Conservation (phyloP, 2,113 vertebrate species). For the Pomatostomus ruficeps region DNA sequence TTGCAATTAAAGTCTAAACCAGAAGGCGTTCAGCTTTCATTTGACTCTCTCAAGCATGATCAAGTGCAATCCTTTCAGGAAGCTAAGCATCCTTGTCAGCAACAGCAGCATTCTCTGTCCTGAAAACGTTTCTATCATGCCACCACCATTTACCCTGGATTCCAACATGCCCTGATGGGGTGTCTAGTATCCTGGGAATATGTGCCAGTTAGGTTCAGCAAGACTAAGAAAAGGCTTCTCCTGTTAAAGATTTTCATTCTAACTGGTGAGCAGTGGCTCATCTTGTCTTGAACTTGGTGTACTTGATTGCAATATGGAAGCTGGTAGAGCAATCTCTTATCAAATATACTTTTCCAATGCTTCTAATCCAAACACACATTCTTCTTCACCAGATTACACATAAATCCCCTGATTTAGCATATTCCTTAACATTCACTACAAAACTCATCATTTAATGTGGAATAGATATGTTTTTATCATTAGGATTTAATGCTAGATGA, state of each 20-base stretch:
- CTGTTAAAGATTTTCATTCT: neutral
- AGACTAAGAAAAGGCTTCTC: neutral
- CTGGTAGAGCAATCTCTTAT: neutral
- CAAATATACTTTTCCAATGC: neutral
- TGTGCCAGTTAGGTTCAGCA: neutral
- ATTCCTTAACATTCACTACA: neutral
- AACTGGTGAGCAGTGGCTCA: neutral
- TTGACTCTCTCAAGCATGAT: neutral
- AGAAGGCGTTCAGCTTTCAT: neutral
- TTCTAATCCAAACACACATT: neutral
- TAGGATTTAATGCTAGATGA: neutral
- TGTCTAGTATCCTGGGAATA: neutral
- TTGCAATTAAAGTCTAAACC: neutral
- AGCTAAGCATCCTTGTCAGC: neutral
- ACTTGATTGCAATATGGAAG: neutral
- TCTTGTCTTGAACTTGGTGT: neutral
- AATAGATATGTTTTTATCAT: neutral
- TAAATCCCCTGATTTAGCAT: fast-evolving
- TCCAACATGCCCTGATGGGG: neutral
- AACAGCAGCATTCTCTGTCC: neutral
- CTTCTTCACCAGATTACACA: neutral
- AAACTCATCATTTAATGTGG: neutral
- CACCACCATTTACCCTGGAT: neutral
- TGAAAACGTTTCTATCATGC: neutral
- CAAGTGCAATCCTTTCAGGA: neutral